Evolutionary conservation across 2,888 invertebrate genomes (phyloP).

Genomic region (Taenaris catops): DNA sequence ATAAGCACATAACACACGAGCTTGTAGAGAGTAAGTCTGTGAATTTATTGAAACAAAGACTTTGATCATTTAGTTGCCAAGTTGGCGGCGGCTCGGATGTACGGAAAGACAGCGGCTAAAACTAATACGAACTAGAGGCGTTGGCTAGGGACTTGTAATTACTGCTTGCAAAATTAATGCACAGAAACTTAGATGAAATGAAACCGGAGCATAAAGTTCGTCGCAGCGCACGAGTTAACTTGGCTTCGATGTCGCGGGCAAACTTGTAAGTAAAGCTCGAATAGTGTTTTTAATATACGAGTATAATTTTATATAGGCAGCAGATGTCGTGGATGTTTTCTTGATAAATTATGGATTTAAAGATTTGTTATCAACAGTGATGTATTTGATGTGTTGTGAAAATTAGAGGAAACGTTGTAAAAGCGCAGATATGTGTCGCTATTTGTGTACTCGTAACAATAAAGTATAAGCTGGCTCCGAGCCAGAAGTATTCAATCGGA

Average conservation of each 20-base stretch:
- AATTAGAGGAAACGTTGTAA: slow-evolving; percentile 62
- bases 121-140: slow-evolving; percentile 68
- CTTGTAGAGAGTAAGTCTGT: too few relatives aligned
- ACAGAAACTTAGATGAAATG: slow-evolving; percentile 73
- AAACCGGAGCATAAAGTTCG: slow-evolving; percentile 66
- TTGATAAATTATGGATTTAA: too few relatives aligned
- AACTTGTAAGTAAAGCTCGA: slow-evolving; percentile 26
- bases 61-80: slow-evolving; percentile 58
- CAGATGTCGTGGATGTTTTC: too few relatives aligned
- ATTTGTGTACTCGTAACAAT: slow-evolving; percentile 64
- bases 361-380: too few relatives aligned
- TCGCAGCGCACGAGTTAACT: slow-evolving; percentile 38
- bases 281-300: too few relatives aligned
- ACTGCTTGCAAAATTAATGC: slow-evolving; percentile 76
- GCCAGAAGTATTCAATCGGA: slow-evolving; percentile 62
- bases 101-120: slow-evolving; percentile 59
- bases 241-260: slow-evolving; percentile 39
- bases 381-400: slow-evolving; percentile 32
- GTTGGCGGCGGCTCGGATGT: slow-evolving; percentile 48
- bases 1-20: too few relatives aligned
- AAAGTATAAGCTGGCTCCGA: slow-evolving; percentile 65
- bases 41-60: slow-evolving; percentile 14
- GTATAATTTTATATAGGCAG: too few relatives aligned
- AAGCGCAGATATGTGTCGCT: slow-evolving; percentile 52
- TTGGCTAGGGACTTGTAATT: slow-evolving; percentile 72